A percentile compares a stretch with the other conserved stretches of the same genome.
Evolutionary conservation across 2,797 vertebrate genomes (phyloP).

Genomic region (Melanotaenia maccullochi): DNA sequence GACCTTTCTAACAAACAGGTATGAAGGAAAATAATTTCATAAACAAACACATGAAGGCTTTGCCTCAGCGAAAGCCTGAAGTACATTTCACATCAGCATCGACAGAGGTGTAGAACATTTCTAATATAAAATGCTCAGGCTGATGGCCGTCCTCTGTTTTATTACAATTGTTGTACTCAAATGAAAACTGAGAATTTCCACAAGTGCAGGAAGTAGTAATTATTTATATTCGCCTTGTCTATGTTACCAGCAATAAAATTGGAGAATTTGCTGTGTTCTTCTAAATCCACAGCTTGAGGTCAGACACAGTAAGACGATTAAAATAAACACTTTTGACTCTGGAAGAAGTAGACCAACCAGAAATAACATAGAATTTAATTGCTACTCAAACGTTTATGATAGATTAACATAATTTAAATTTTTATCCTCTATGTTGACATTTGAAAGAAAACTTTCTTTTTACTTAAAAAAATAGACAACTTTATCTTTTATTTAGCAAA

Average conservation of each 20-base stretch:
- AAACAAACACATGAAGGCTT: slow-evolving; percentile 10
- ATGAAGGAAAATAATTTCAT: slow-evolving; percentile 18
- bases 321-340: neutral
- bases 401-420: neutral
- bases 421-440: too few relatives aligned
- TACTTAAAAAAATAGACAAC: too few relatives aligned
- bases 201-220: neutral
- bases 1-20: slow-evolving; percentile 34
- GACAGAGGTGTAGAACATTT: neutral
- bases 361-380: neutral
- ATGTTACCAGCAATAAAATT: neutral
- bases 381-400: neutral
- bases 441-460: too few relatives aligned
- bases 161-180: neutral
- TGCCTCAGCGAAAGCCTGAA: neutral
- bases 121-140: neutral
- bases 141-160: neutral
- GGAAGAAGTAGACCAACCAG: neutral
- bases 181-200: neutral
- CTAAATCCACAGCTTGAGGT: neutral
- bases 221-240: neutral
- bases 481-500: neutral
- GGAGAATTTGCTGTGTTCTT: neutral
- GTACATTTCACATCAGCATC: slow-evolving; percentile 9
- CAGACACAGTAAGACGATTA: neutral